Evolutionary conservation across 2,888 invertebrate genomes (phyloP), one percentile per base, ranked within the genome.

Genomic region (Acleris laterana): DNA sequence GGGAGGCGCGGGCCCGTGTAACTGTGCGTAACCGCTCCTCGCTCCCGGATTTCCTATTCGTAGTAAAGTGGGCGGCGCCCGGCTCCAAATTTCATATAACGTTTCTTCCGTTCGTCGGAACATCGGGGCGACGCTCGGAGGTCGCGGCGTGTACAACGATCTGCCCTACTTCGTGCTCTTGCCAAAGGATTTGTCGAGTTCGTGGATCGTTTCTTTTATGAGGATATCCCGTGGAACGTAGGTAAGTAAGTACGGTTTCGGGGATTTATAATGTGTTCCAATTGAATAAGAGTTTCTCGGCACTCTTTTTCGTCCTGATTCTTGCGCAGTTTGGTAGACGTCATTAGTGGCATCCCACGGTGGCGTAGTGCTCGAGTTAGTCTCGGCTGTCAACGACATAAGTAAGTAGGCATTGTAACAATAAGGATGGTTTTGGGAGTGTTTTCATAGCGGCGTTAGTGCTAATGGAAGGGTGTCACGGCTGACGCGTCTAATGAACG

Each of bases 11-110:
- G 88, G 86, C 88, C 89, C 91, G 91, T 89, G 90, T 89, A 88
- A 89, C 89, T 88, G 89, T 88, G 90, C 88, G 91, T 93, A 89
- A 90, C 92, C 90, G 90, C 87, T 90, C 85, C 88, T 87, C 89
- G 89, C 88, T 90, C 87, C 89, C 92, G 91, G 91, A 90, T 90
- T 93, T 93, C 93, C 93, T 92, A 90, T 90, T 90, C 88, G 90
- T 88, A 93, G 90, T 90, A 90, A 90, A 92, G 90, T 90, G 89
- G 89, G 89, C 90, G 89, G 90, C 89, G 89, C 89, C 87, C 77
- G 84, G 84, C 81, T 86, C 83, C 84, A 87, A 89, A 90, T 90
- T 90, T 90, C 90, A 88, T 87, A 89, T 88, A 88, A 86, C 86
- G 86, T 83, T 85, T 87, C 87, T 90, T 89, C 87, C 87, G 89